Conservation (phyloP, 2,888 invertebrate species). For the Caenorhabditis wallacei region DNA sequence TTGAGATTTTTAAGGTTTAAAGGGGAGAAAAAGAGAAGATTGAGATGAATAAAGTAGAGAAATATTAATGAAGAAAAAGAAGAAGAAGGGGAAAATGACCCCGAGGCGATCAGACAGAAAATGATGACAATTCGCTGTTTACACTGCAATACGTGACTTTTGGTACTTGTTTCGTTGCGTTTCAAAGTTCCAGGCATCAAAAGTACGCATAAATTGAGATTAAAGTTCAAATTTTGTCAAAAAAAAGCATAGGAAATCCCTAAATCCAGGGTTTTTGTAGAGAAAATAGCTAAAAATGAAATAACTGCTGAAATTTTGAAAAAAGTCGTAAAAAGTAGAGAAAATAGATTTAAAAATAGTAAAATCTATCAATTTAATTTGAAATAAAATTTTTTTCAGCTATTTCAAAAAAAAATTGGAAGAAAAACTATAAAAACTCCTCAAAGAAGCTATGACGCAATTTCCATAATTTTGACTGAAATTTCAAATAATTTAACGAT, state of each 20-base stretch:
- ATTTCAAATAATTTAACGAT: no score
- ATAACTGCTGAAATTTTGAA: no score
- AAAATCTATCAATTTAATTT: no score
- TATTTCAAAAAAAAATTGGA: no score
- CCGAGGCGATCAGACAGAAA: slow-evolving; percentile 22
- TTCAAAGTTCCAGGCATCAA: background rate
- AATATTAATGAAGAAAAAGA: background rate
- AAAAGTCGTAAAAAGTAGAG: no score
- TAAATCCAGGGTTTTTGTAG: no score
- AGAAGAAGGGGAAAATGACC: slow-evolving; percentile 13
- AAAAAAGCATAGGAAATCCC: no score
- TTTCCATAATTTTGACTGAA: no score
- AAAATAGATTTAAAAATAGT: no score
- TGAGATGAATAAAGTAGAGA: background rate
- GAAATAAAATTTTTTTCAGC: no score
- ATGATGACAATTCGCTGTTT: slow-evolving; percentile 60
- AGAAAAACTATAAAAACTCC: background rate
- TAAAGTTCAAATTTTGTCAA: background rate
- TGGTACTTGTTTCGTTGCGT: slow-evolving; percentile 4
- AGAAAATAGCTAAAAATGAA: no score
- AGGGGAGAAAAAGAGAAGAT: background rate
- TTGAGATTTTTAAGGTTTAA: background rate
- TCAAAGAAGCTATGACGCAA: no score
- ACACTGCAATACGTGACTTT: slow-evolving; percentile 63
- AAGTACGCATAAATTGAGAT: background rate